phyloP scores from a whole-genome alignment of 2,113 vertebrate genomes.

The Okapia johnstoni region DNA sequence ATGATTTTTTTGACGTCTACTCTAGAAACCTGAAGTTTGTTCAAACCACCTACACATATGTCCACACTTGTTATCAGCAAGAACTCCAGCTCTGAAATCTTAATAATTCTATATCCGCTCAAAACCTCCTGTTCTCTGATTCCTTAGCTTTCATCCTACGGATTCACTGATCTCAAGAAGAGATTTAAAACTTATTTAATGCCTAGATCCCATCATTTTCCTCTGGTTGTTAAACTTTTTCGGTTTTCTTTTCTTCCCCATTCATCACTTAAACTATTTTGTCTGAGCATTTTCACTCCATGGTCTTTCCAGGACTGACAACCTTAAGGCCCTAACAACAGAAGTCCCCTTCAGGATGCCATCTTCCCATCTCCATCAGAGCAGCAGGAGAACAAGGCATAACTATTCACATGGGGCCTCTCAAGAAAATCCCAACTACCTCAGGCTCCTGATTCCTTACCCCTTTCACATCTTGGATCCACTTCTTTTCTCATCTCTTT shows the following conservation, averaged over 20 bases:
- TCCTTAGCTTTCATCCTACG: not conserved
- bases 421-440: not conserved
- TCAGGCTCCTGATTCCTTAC: not conserved
- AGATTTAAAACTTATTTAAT: not conserved
- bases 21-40: not conserved
- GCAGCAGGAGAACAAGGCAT: not conserved
- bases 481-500: not conserved
- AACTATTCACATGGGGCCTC: not conserved
- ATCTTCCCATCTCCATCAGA: not conserved
- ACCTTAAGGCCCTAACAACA: not conserved
- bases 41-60: not conserved
- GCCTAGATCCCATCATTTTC: not conserved
- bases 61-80: not conserved
- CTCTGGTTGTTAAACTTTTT: not conserved
- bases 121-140: not conserved
- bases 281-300: not conserved
- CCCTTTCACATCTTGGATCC: not conserved
- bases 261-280: not conserved
- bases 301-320: not conserved
- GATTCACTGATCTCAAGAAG: not conserved
- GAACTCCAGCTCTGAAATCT: not conserved
- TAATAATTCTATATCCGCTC: not conserved
- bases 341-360: not conserved
- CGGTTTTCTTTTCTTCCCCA: not conserved
- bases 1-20: not conserved